phyloP scores from a whole-genome alignment of 2,797 vertebrate genomes.

The Pitangus sulphuratus region DNA sequence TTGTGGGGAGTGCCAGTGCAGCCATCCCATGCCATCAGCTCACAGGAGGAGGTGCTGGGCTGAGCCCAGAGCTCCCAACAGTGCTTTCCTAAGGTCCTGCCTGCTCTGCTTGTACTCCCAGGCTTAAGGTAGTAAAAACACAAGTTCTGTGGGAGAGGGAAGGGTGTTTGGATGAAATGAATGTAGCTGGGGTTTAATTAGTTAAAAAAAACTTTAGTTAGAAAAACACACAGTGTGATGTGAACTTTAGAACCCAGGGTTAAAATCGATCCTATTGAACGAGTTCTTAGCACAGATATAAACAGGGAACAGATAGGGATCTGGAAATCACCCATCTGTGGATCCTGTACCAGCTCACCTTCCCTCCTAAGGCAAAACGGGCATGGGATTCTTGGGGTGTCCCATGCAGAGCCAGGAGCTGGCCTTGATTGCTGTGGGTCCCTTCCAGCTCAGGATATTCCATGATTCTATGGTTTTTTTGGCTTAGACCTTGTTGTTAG shows the following conservation, averaged over 20 bases:
- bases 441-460: not conserved
- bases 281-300: not conserved
- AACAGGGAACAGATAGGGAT: not conserved
- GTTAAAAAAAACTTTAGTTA: not conserved
- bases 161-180: not conserved
- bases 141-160: not conserved
- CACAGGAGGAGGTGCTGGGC: not conserved
- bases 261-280: not conserved
- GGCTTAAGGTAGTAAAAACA: not conserved
- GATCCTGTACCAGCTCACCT: not conserved
- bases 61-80: not conserved
- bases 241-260: not conserved
- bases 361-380: not conserved
- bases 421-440: not conserved
- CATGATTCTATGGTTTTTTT: not conserved
- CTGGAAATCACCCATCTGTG: not conserved
- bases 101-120: not conserved
- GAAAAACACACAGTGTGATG: not conserved
- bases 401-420: not conserved
- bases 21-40: conserved; percentile 58
- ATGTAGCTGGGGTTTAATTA: not conserved
- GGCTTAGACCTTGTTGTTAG: not conserved
- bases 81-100: not conserved
- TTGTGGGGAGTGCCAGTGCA: not conserved
- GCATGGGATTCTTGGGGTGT: not conserved